Evolutionary conservation across 1,140 invertebrate genomes (phyloP).

Genomic region (Chironomus tepperi): DNA sequence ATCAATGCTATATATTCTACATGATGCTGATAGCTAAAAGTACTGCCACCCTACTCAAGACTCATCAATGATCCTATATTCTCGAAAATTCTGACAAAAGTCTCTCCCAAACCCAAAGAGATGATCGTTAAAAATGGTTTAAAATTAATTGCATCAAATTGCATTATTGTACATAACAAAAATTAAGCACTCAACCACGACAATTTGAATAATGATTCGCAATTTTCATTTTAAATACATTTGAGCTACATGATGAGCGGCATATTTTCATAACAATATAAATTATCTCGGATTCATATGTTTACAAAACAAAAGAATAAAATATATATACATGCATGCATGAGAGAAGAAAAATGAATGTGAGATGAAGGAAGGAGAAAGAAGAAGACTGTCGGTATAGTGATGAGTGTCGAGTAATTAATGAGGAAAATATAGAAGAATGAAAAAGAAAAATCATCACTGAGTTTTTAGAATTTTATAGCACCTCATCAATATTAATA

Average conservation of each 20-base stretch:
- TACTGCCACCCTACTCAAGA: too few relatives aligned
- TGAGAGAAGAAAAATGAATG: too few relatives aligned
- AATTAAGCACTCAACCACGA: background rate
- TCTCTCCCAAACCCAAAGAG: too few relatives aligned
- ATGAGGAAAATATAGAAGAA: background rate
- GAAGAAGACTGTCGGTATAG: background rate
- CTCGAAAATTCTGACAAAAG: too few relatives aligned
- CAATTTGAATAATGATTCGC: slow-evolving; percentile 5
- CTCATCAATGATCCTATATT: too few relatives aligned
- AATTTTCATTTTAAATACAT: slow-evolving; percentile 7
- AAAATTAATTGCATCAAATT: too few relatives aligned
- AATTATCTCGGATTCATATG: background rate
- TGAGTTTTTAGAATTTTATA: background rate
- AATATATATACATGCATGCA: background rate
- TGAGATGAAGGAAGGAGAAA: too few relatives aligned
- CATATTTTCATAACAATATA: slow-evolving; percentile 11
- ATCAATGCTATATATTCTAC: too few relatives aligned
- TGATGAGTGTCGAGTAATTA: slow-evolving; percentile 2
- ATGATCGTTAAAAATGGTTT: too few relatives aligned
- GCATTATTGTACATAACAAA: too few relatives aligned
- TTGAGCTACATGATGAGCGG: slow-evolving; percentile 11
- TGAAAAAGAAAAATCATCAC: slow-evolving; percentile 10
- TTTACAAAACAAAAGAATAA: background rate
- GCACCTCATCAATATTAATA: slow-evolving; percentile 12
- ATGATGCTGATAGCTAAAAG: too few relatives aligned